phyloP scores from a whole-genome alignment of 2,888 invertebrate species.

The Scaptomyza caliginosa region DNA sequence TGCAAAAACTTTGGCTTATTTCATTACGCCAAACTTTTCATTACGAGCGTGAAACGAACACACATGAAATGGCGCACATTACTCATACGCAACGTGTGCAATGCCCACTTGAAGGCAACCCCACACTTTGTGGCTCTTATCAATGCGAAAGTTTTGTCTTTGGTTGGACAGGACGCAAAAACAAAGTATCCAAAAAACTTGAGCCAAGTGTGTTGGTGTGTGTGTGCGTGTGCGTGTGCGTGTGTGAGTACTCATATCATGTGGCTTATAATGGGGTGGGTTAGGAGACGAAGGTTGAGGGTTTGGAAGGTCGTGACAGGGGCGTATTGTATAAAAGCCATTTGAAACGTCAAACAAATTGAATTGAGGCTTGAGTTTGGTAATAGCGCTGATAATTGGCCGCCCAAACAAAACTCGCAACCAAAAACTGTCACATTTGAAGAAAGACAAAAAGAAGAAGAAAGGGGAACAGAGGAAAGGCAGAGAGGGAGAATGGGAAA shows the following conservation, averaged over 20 bases:
- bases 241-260: conserved; percentile 36
- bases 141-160: conserved; percentile 63
- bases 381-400: conserved; percentile 65
- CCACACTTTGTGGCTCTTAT: conserved; percentile 47
- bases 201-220: conserved; percentile 28
- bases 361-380: conserved; percentile 62
- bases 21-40: conserved; percentile 77
- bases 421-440: conserved; percentile 43
- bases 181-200: conserved; percentile 68
- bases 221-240: conserved; percentile 1
- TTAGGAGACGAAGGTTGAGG: too few relatives aligned
- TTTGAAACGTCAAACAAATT: conserved; percentile 76
- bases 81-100: conserved; percentile 54
- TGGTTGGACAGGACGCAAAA: conserved; percentile 48
- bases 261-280: conserved; percentile 6
- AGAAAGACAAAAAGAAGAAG: neutral
- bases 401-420: conserved; percentile 17
- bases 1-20: conserved; percentile 75
- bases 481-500: neutral
- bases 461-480: neutral
- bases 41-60: conserved; percentile 41
- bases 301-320: neutral
- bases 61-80: conserved; percentile 41
- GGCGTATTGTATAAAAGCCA: conserved; percentile 54
- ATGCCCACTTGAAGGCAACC: neutral